These are phyloP conservation scores for Dendronephthya gigantea DNA, from an alignment of 64 coral and sea anemone species.

Conservation along the genomic window DNA sequence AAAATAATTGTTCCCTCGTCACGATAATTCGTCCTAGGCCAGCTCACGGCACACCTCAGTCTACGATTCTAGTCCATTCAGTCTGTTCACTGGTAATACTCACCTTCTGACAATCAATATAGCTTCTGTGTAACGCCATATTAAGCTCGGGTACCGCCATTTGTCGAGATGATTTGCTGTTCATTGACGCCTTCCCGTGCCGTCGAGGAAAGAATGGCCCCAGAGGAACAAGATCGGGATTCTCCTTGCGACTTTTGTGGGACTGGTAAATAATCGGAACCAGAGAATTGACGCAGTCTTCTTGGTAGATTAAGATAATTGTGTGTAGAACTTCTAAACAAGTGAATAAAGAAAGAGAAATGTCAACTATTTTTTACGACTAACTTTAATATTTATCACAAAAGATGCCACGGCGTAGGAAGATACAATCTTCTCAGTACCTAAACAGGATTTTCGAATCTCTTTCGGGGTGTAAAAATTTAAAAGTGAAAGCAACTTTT, in stretches of 20 bases:
- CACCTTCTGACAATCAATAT: slow-evolving; percentile 79
- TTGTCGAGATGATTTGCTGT: slow-evolving; percentile 58
- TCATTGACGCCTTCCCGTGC: slow-evolving; percentile 71
- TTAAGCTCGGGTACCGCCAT: slow-evolving; percentile 85
- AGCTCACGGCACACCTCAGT: not conserved
- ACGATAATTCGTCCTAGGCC: not conserved
- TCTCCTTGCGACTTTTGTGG: slow-evolving; percentile 66
- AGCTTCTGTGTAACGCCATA: slow-evolving; percentile 78
- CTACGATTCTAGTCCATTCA: not conserved
- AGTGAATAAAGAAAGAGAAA: not conserved
- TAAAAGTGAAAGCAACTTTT: slow-evolving; percentile 85
- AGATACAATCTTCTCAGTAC: too few species aligned
- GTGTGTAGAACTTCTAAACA: slow-evolving; percentile 69
- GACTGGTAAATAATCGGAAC: slow-evolving; percentile 74
- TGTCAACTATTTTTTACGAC: not conserved
- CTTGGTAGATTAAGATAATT: slow-evolving; percentile 70
- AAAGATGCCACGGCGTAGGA: too few species aligned
- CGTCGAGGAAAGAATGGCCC: slow-evolving; percentile 95
- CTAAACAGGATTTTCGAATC: slow-evolving; percentile 53
- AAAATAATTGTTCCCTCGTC: too few species aligned
- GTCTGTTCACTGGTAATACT: not conserved
- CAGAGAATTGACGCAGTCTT: slow-evolving; percentile 56
- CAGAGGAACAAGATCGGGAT: slow-evolving; percentile 55
- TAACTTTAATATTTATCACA: too few species aligned
- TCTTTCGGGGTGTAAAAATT: slow-evolving; percentile 98